Evolutionary conservation across 2,797 vertebrate genomes (phyloP).

Genomic region (Micromesistius poutassou): DNA sequence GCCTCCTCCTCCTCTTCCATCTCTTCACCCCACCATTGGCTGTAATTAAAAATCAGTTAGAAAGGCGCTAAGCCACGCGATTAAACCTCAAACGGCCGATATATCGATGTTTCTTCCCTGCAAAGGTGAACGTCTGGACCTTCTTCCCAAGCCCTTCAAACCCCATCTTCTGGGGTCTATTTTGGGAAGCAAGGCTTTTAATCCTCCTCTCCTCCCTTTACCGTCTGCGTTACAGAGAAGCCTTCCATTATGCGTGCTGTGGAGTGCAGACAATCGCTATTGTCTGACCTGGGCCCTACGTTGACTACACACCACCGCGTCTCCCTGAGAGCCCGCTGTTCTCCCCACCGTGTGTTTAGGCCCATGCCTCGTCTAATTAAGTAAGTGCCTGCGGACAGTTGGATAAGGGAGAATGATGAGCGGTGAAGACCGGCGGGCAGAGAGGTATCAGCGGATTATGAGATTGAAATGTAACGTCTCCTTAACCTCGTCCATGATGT

Average conservation of each 20-base stretch:
- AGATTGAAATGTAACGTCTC: not conserved
- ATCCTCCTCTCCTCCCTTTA: slow-evolving; percentile 29
- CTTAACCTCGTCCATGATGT: not conserved
- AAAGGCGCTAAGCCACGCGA: not conserved
- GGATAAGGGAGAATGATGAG: not conserved
- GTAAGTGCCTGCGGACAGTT: not conserved
- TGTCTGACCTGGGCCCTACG: not conserved
- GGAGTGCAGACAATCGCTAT: slow-evolving; percentile 24
- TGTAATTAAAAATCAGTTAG: not conserved
- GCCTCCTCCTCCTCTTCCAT: not conserved
- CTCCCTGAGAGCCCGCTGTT: slow-evolving; percentile 2
- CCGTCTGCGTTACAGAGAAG: slow-evolving; percentile 26
- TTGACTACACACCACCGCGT: slow-evolving; percentile 1
- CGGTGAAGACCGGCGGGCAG: not conserved
- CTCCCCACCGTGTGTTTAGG: not conserved
- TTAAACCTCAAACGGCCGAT: not conserved
- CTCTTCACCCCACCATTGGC: not conserved
- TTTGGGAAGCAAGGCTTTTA: slow-evolving; percentile 36
- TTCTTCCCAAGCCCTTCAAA: slow-evolving; percentile 1
- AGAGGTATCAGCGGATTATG: not conserved
- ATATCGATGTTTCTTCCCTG: slow-evolving; percentile 6
- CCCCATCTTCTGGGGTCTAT: slow-evolving; percentile 7
- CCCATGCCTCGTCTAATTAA: not conserved
- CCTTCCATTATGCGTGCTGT: slow-evolving; percentile 39
- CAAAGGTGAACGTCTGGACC: not conserved